These are phyloP conservation scores for Drosophila nr. fundita DNA, from an alignment of 2,888 invertebrate species.

Conservation along the genomic window DNA sequence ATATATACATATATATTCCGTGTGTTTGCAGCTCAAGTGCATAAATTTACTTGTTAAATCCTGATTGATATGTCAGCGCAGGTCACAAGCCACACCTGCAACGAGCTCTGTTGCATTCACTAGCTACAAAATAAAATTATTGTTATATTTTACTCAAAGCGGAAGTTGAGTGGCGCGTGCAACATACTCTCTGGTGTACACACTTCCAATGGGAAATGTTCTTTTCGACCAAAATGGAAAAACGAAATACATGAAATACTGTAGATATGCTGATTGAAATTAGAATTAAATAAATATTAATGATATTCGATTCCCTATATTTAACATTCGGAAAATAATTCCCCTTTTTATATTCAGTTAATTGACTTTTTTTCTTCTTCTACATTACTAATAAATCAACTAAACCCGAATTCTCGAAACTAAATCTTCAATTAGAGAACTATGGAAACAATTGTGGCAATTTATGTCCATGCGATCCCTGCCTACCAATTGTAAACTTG, in stretches of 20 bases:
- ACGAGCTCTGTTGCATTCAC: slow-evolving; percentile 36
- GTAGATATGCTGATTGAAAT: background rate
- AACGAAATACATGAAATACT: background rate
- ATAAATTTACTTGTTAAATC: slow-evolving; percentile 82
- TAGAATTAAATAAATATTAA: background rate
- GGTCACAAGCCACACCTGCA: slow-evolving; percentile 30
- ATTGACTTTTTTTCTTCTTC: background rate
- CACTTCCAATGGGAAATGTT: background rate
- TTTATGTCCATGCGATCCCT: background rate
- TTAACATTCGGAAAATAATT: background rate
- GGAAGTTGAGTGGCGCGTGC: slow-evolving; percentile 33
- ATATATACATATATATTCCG: slow-evolving; percentile 15
- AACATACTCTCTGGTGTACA: background rate
- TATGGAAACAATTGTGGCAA: background rate
- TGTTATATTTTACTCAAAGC: slow-evolving; percentile 38
- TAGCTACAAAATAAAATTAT: slow-evolving; percentile 42
- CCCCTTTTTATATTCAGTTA: background rate
- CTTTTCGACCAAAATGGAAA: background rate
- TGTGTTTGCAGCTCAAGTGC: slow-evolving; percentile 68
- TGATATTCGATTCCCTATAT: background rate
- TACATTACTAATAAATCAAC: background rate
- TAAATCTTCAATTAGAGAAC: background rate
- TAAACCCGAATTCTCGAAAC: background rate
- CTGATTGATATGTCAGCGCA: slow-evolving; percentile 80
- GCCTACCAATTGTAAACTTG: background rate